phyloP scores from a whole-genome alignment of 2,113 vertebrate species.

The Ictalurus punctatus region DNA sequence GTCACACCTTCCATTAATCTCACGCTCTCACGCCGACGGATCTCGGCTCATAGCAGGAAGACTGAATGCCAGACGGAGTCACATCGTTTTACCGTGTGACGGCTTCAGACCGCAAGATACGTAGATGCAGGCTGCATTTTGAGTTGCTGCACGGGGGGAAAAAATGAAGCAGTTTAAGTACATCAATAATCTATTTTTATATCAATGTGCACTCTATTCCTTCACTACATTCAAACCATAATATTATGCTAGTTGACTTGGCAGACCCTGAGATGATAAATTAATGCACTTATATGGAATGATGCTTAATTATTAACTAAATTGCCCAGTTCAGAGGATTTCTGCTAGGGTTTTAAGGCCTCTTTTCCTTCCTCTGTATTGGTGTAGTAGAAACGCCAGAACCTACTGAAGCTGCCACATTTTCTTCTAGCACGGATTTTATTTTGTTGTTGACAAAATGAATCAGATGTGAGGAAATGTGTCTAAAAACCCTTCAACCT shows the following conservation, averaged over 20 bases:
- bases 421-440: neutral
- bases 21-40: constrained; percentile 4
- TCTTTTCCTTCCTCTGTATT: neutral
- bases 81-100: constrained; percentile 25
- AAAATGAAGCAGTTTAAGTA: neutral
- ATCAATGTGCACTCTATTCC: neutral
- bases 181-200: constrained; percentile 10
- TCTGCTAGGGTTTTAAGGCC: neutral
- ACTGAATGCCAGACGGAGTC: constrained; percentile 5
- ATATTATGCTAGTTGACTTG: neutral
- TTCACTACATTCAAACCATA: neutral
- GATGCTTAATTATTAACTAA: constrained; percentile 1
- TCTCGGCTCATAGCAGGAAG: constrained; percentile 35
- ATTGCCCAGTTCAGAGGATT: neutral
- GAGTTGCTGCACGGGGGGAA: neutral
- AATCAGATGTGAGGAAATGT: neutral
- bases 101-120: neutral
- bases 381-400: neutral
- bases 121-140: constrained; percentile 14
- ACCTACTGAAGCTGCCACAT: neutral
- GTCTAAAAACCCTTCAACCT: neutral
- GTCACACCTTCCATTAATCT: constrained; percentile 38
- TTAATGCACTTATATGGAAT: neutral
- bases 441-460: neutral
- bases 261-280: neutral